Percentiles rank a stretch among this genome's conserved stretches.
phyloP scores from a whole-genome alignment of 2,888 invertebrate species.

The Epistrophe grossulariae region DNA sequence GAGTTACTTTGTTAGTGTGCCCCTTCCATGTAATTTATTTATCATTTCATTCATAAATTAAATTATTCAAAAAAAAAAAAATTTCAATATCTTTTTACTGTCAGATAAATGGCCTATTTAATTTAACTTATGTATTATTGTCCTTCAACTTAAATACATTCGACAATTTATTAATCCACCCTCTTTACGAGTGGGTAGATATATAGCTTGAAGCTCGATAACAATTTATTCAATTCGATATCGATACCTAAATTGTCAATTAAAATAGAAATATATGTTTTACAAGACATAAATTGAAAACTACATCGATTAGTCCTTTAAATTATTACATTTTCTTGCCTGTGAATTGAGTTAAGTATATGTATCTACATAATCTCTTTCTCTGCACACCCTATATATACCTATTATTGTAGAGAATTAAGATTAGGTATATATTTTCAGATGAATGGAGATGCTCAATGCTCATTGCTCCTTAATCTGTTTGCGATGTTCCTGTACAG shows the following conservation, averaged over 20 bases:
- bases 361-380: not conserved
- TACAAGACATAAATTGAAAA: slow-evolving; percentile 37
- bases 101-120: not conserved
- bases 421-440: not conserved
- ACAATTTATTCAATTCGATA: slow-evolving; percentile 14
- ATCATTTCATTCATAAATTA: too few relatives aligned
- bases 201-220: not conserved
- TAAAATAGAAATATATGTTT: slow-evolving; percentile 31
- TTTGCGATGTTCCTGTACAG: not conserved
- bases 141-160: not conserved
- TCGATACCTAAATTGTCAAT: slow-evolving; percentile 17
- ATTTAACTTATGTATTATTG: not conserved
- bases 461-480: slow-evolving; percentile 21
- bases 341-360: not conserved
- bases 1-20: too few relatives aligned
- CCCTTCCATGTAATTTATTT: too few relatives aligned
- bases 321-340: slow-evolving; percentile 21
- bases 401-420: not conserved
- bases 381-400: not conserved
- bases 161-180: not conserved
- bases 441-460: slow-evolving; percentile 24
- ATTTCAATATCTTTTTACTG: not conserved
- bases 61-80: not conserved
- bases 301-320: slow-evolving; percentile 33
- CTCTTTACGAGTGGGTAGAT: not conserved